Percentiles rank a stretch among this genome's conserved stretches.
These are phyloP conservation scores for Hafferia zeledoni DNA, from an alignment of 2,797 vertebrate species.

Conservation along the genomic window DNA sequence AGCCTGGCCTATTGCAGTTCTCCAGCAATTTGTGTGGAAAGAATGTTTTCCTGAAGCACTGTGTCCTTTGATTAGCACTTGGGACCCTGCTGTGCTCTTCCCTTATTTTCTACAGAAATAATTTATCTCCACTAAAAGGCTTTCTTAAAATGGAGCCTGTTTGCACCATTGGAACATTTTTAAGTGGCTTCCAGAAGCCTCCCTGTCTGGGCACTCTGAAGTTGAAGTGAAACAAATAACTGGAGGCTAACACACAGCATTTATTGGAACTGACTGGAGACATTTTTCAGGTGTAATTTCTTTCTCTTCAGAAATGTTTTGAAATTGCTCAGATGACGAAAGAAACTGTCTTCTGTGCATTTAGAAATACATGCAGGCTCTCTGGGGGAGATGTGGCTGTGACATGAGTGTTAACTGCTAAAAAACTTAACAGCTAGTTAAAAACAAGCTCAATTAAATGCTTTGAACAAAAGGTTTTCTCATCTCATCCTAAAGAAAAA, in stretches of 20 bases:
- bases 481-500: not conserved
- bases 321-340: not conserved
- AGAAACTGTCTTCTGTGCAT: not conserved
- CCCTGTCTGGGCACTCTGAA: not conserved
- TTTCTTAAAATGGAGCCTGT: not conserved
- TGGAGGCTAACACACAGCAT: not conserved
- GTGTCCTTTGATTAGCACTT: not conserved
- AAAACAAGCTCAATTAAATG: not conserved
- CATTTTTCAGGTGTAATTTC: not conserved
- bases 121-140: not conserved
- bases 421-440: not conserved
- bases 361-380: not conserved
- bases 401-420: not conserved
- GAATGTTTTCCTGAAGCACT: not conserved
- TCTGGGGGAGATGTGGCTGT: not conserved
- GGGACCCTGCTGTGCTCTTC: not conserved
- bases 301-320: not conserved
- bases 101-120: not conserved
- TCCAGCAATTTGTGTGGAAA: not conserved
- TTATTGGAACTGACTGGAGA: not conserved
- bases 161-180: rapidly evolving
- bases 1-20: not conserved
- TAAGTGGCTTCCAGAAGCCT: not conserved
- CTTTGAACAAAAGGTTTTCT: not conserved
- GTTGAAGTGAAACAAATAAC: not conserved